These are phyloP conservation scores for Keiferia lycopersicella DNA, from an alignment of 2,888 invertebrate species.

Conservation along the genomic window DNA sequence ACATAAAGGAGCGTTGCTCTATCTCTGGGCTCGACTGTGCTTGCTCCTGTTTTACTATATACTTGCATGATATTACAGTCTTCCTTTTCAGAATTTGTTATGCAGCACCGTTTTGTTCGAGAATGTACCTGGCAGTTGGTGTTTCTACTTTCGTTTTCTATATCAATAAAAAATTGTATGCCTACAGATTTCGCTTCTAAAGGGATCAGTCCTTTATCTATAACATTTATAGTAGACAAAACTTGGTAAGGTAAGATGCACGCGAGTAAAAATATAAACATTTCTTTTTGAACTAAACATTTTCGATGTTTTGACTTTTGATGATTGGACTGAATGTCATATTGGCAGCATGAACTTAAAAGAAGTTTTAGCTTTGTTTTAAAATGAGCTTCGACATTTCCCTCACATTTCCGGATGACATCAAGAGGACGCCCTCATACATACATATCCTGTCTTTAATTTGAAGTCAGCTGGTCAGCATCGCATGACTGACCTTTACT, in stretches of 20 bases:
- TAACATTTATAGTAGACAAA: slow-evolving; percentile 45
- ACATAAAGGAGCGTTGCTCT: slow-evolving; percentile 51
- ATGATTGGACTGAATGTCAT: background rate
- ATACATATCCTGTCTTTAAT: no score
- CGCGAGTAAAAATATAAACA: slow-evolving; percentile 41
- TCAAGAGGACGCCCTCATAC: no score
- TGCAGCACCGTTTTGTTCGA: slow-evolving; percentile 52
- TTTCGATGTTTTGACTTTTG: slow-evolving; percentile 25
- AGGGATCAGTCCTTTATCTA: slow-evolving; percentile 61
- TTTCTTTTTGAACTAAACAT: slow-evolving; percentile 34
- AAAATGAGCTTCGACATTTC: no score
- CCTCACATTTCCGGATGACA: no score
- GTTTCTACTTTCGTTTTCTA: slow-evolving; percentile 51
- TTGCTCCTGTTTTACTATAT: slow-evolving; percentile 41
- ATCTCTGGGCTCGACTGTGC: slow-evolving; percentile 47
- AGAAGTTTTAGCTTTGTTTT: no score
- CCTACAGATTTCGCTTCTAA: slow-evolving; percentile 55
- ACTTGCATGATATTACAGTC: slow-evolving; percentile 49
- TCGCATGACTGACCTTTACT: no score
- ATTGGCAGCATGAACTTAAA: no score
- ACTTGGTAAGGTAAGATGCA: slow-evolving; percentile 34
- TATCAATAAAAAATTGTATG: slow-evolving; percentile 59
- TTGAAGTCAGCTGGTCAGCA: no score
- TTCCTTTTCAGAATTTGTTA: slow-evolving; percentile 43
- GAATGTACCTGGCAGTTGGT: slow-evolving; percentile 46